Percentiles rank a stretch among this genome's conserved stretches.
phyloP scores from a whole-genome alignment of 2,113 vertebrate genomes.

The Pungitius pungitius region DNA sequence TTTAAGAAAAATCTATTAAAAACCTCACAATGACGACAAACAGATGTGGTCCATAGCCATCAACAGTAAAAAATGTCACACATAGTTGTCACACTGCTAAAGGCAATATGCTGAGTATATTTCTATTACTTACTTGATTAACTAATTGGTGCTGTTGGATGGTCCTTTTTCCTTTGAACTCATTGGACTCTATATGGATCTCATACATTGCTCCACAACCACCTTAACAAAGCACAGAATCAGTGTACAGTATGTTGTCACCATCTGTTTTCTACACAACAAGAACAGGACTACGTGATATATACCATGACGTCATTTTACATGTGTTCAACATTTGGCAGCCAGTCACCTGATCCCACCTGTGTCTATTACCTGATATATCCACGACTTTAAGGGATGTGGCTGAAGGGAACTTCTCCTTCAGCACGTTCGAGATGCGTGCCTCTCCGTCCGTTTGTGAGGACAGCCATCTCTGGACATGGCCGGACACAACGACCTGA shows the following conservation, averaged over 20 bases:
- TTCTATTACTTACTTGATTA: slow-evolving; percentile 83
- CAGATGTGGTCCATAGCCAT: background rate
- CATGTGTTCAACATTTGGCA: background rate
- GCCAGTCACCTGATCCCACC: background rate
- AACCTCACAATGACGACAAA: background rate
- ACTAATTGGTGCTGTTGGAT: slow-evolving; percentile 95
- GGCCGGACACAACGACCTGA: slow-evolving; percentile 45
- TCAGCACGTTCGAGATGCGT: slow-evolving; percentile 80
- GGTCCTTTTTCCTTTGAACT: slow-evolving; percentile 89
- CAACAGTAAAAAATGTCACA: background rate
- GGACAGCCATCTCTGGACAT: slow-evolving; percentile 69
- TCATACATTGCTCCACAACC: slow-evolving; percentile 98
- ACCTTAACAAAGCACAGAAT: slow-evolving; percentile 74
- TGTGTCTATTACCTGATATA: slow-evolving; percentile 85
- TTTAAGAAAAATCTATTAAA: background rate
- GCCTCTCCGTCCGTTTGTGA: slow-evolving; percentile 85
- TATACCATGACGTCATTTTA: background rate
- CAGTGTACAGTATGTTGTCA: background rate
- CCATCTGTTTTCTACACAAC: background rate
- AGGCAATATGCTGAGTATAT: background rate
- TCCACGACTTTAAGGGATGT: slow-evolving; percentile 88
- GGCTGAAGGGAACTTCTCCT: slow-evolving; percentile 88
- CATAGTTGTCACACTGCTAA: background rate
- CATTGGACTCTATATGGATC: slow-evolving; percentile 90
- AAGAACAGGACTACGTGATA: background rate